phyloP scores from a whole-genome alignment of 1,140 invertebrate genomes.

The Brachionus sp. region DNA sequence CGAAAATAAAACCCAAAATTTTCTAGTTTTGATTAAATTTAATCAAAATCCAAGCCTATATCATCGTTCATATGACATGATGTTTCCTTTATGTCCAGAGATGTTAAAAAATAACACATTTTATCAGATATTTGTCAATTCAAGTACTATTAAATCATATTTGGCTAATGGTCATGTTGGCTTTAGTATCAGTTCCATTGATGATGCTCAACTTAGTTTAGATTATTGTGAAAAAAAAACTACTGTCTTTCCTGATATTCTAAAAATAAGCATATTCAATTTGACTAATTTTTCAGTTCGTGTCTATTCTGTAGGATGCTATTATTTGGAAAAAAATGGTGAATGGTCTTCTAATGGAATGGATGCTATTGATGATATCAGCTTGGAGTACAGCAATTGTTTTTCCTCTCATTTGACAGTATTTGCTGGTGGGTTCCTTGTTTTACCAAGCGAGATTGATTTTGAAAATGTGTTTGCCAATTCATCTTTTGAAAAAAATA shows the following conservation, averaged over 20 bases:
- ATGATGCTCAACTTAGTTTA: neutral
- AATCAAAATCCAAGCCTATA: neutral
- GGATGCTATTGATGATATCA: conserved; percentile 49
- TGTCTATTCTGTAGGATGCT: conserved; percentile 47
- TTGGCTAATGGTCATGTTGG: neutral
- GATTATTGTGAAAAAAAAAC: neutral
- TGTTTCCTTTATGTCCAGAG: neutral
- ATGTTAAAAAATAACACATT: neutral
- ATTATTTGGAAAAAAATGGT: conserved; percentile 48
- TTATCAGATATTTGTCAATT: conserved; percentile 26
- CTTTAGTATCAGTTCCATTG: neutral
- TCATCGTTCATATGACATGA: neutral
- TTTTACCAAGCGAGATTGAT: conserved; percentile 59
- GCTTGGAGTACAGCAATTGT: conserved; percentile 49
- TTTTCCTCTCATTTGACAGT: conserved; percentile 57
- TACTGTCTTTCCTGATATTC: neutral
- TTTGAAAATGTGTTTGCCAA: conserved; percentile 58
- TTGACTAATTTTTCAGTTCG: conserved; percentile 49
- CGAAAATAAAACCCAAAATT: neutral
- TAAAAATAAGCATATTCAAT: neutral
- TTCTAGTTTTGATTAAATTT: neutral
- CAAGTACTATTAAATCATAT: neutral
- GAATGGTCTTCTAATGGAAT: conserved; percentile 51
- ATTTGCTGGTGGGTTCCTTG: conserved; percentile 57
- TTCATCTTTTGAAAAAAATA: conserved; percentile 62